Conservation (phyloP, 1,140 invertebrate genomes). For the Trichonephila clavata region DNA sequence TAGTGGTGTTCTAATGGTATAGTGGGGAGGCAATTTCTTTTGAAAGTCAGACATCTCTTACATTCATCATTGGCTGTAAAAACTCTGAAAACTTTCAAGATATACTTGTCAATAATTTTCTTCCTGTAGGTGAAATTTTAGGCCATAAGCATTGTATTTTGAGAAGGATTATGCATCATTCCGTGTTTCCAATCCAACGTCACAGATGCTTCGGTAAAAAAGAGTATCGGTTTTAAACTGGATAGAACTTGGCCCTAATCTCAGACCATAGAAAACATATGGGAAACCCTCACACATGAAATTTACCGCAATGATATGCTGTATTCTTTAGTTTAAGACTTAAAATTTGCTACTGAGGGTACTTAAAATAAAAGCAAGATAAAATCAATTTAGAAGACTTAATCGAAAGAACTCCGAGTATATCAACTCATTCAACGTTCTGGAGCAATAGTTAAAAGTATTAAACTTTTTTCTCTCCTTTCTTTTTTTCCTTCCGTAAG, state of each 20-base stretch:
- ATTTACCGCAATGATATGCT: background rate
- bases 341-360: background rate
- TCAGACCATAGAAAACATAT: background rate
- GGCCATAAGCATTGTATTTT: background rate
- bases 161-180: background rate
- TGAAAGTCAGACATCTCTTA: background rate
- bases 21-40: background rate
- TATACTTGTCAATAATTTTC: background rate
- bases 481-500: background rate
- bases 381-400: background rate
- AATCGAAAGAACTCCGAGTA: background rate
- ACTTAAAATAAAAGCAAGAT: background rate
- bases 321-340: background rate
- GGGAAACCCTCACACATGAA: background rate
- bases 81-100: background rate
- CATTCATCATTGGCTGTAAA: background rate
- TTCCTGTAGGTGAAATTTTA: background rate
- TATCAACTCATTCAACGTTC: background rate
- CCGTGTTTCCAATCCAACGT: background rate
- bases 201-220: background rate
- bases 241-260: background rate
- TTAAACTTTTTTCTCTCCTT: background rate
- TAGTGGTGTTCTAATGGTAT: background rate
- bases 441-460: background rate
- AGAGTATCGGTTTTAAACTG: background rate